Conservation (phyloP, 2,797 vertebrate species). For the Pseudomugil tenellus region DNA sequence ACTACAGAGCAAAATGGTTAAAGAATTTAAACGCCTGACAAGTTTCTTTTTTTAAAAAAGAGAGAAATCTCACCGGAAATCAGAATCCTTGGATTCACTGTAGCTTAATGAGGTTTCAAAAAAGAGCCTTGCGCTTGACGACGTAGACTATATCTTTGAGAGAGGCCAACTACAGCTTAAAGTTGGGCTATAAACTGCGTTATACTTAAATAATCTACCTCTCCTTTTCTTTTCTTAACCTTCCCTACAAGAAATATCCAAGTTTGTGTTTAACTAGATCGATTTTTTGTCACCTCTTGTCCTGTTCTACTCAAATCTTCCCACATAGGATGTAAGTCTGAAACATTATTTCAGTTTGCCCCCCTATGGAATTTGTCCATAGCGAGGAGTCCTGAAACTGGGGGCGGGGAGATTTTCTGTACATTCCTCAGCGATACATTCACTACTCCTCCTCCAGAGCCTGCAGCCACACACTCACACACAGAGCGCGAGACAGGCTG, state of each 20-base stretch:
- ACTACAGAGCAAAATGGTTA: conserved; percentile 33
- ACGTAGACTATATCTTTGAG: conserved; percentile 61
- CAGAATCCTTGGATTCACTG: conserved; percentile 63
- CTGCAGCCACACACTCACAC: conserved; percentile 27
- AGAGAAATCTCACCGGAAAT: conserved; percentile 72
- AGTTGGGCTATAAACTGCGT: conserved; percentile 64
- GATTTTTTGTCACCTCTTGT: conserved; percentile 46
- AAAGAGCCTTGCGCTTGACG: conserved; percentile 49
- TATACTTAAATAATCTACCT: conserved; percentile 64
- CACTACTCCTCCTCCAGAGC: conserved; percentile 60
- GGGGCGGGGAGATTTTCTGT: conserved; percentile 78
- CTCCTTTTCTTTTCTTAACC: neutral
- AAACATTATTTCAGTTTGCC: conserved; percentile 73
- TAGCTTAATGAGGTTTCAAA: conserved; percentile 47
- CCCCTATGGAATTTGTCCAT: conserved; percentile 78
- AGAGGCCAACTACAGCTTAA: conserved; percentile 59
- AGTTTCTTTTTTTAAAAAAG: conserved; percentile 8
- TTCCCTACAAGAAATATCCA: conserved; percentile 45
- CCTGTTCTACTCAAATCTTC: conserved; percentile 52
- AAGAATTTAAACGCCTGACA: conserved; percentile 20
- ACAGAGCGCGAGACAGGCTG: conserved; percentile 26
- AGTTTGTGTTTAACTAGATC: conserved; percentile 53
- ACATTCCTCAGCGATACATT: conserved; percentile 81
- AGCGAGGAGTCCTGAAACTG: conserved; percentile 53
- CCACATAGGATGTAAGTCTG: conserved; percentile 59